Conservation (phyloP, 2,888 invertebrate genomes). For the Gastrophysa polygoni region DNA sequence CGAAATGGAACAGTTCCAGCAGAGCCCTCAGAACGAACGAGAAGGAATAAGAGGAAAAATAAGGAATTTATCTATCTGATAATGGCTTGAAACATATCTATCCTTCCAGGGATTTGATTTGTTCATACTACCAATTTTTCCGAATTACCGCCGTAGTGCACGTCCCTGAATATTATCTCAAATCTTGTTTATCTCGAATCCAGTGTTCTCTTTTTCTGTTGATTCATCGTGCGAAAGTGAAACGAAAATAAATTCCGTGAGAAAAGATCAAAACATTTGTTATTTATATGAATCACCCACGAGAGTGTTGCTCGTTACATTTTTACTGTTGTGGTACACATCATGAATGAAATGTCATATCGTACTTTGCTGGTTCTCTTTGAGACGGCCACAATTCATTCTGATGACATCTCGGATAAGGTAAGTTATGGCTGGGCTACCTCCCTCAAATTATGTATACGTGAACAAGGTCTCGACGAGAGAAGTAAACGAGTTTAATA, state of each 20-base stretch:
- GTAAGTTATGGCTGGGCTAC: conserved; percentile 27
- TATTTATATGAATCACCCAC: conserved; percentile 11
- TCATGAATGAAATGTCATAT: conserved; percentile 28
- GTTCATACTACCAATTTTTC: not conserved
- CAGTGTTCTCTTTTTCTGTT: not conserved
- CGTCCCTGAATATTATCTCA: conserved; percentile 1
- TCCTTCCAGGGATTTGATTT: no score
- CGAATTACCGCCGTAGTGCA: not conserved
- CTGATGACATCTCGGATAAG: conserved; percentile 26
- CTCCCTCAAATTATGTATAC: conserved; percentile 26
- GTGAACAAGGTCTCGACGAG: conserved; percentile 27
- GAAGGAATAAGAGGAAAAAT: no score
- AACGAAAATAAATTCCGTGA: conserved; percentile 17
- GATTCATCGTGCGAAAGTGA: not conserved
- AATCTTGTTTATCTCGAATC: not conserved
- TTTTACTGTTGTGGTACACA: conserved; percentile 9
- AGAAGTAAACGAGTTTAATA: conserved; percentile 15
- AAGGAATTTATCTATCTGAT: no score
- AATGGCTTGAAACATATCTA: no score
- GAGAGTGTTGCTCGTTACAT: not conserved
- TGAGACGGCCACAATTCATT: conserved; percentile 28
- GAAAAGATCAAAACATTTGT: conserved; percentile 12
- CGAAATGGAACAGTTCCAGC: no score
- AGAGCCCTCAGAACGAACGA: no score
- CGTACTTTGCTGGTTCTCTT: conserved; percentile 14